phyloP scores from a whole-genome alignment of 2,113 vertebrate species.

The Pundamilia nyererei region DNA sequence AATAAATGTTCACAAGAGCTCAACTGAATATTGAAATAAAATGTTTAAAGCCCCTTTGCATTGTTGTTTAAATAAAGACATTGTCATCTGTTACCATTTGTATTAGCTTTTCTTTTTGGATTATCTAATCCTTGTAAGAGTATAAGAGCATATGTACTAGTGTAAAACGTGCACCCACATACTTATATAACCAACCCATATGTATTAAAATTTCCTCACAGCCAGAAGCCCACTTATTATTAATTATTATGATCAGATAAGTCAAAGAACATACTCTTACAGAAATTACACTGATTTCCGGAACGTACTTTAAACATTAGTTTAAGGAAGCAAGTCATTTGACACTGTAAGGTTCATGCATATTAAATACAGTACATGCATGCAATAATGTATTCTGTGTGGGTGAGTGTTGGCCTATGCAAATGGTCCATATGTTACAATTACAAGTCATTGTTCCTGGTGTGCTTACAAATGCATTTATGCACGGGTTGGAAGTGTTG shows the following conservation, averaged over 20 bases:
- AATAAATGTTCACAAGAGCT: neutral
- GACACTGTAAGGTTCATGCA: constrained; percentile 18
- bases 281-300: constrained; percentile 11
- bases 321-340: constrained; percentile 15
- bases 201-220: constrained; percentile 8
- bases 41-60: neutral
- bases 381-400: neutral
- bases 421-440: neutral
- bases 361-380: neutral
- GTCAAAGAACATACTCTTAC: neutral
- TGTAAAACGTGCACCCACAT: neutral
- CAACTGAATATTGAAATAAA: neutral
- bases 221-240: constrained; percentile 6
- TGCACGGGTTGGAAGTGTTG: neutral
- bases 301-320: constrained; percentile 15
- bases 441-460: neutral
- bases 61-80: neutral
- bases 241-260: constrained; percentile 35
- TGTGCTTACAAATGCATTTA: neutral
- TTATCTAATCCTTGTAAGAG: neutral
- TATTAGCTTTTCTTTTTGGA: neutral
- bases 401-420: neutral
- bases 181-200: neutral
- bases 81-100: neutral
- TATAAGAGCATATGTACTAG: neutral